Evolutionary conservation across 1,140 invertebrate species (phyloP), one percentile per base, ranked within the genome.

Genomic region (Drosophila nannoptera): DNA sequence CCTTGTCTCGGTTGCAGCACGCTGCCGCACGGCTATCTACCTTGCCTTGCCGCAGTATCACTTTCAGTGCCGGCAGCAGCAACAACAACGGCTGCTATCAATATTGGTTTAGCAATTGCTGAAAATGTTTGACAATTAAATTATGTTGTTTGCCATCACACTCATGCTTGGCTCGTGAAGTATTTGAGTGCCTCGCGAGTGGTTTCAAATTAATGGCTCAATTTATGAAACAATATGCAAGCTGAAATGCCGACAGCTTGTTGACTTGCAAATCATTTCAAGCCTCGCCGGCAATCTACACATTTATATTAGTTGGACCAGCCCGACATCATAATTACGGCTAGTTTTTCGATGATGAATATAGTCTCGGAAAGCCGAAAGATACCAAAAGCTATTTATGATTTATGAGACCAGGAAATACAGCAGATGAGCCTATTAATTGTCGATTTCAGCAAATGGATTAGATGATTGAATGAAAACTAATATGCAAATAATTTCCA

Each of bases 81-180:
- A 31, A n/a, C 36, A 29, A 46, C 54, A 73, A 66, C 49, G 62
- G 75, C 78, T 83, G 62, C 42, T 53, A 83, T 78, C 67, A 69
- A 71, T 82, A 68, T 83, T 82, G 64, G 61, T 52, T 60, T 49
- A 60, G 75, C 72, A 72, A 75, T 74, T 71, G 66, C 58, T 58
- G 38, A 64, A 74, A 71, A 74, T 77, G 69, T 77, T 83, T 86
- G 69, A 61, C 45, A 75, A 70, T 83, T 69, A 83, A 78, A 83
- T 78, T 46, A 69, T 63, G 31, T 48, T 54, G 48, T 64, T 61
- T 64, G 71, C 16, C 53, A 65, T 65, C 50, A 14, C 38, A 50
- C 53, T 45, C 31, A 52, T 38, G 12, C 22, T 11, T 2, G 32
- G 54, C 9, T 45, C 32, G 52, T 52, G 33, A 55, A 43, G 31